phyloP scores from a whole-genome alignment of 2,888 invertebrate genomes.

The Sphinx pinastri region DNA sequence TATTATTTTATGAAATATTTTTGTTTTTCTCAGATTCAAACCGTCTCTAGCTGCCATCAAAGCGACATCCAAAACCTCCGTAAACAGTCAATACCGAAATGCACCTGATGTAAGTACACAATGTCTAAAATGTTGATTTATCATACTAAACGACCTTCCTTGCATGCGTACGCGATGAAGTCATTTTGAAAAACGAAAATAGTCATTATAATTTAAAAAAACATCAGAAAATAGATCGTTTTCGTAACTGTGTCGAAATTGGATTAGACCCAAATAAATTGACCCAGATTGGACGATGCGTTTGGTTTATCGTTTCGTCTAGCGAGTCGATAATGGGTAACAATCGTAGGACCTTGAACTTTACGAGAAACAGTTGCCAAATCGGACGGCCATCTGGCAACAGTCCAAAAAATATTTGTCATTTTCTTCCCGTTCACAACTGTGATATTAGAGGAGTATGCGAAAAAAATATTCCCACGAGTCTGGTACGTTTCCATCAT shows the following conservation, averaged over 20 bases:
- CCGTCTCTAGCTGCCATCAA: slow-evolving; percentile 93
- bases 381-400: slow-evolving; percentile 47
- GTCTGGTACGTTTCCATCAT: slow-evolving; percentile 5
- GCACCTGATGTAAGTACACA: slow-evolving; percentile 85
- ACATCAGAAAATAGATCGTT: slow-evolving; percentile 70
- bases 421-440: slow-evolving; percentile 39
- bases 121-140: background rate
- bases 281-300: slow-evolving; percentile 42
- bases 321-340: slow-evolving; percentile 27
- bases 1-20: no score
- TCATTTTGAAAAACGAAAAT: background rate
- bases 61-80: slow-evolving; percentile 89
- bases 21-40: slow-evolving; percentile 84
- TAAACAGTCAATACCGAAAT: slow-evolving; percentile 86
- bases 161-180: background rate
- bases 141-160: background rate
- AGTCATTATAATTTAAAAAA: slow-evolving; percentile 28
- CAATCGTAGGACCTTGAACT: slow-evolving; percentile 52
- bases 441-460: background rate
- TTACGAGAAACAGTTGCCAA: slow-evolving; percentile 48
- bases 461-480: slow-evolving; percentile 5
- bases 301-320: slow-evolving; percentile 34
- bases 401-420: slow-evolving; percentile 45
- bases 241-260: slow-evolving; percentile 38
- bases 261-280: slow-evolving; percentile 47